Evolutionary conservation across 2,797 vertebrate genomes (phyloP).

Genomic region (Channallabes apus): DNA sequence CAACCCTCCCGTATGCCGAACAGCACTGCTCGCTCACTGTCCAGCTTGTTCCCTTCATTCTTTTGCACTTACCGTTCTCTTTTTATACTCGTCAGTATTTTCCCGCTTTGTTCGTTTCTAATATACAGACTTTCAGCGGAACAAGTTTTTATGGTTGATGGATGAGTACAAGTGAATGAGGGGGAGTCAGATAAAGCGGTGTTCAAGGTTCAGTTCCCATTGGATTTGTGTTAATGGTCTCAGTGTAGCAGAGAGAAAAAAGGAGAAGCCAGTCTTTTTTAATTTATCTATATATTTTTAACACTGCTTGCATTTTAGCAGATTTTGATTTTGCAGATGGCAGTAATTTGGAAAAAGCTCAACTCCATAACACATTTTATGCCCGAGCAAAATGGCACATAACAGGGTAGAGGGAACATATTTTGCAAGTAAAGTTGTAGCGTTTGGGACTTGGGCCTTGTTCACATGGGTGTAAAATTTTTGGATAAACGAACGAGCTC

Average conservation of each 20-base stretch:
- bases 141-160: neutral
- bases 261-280: neutral
- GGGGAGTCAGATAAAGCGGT: neutral
- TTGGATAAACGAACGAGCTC: too few relatives aligned
- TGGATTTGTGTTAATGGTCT: constrained; percentile 34
- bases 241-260: neutral
- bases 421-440: neutral
- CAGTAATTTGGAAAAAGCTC: neutral
- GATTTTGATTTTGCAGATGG: neutral
- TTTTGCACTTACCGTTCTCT: neutral
- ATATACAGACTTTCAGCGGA: neutral
- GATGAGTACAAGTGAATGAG: neutral
- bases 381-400: neutral
- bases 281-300: too few relatives aligned
- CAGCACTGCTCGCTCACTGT: constrained; percentile 4
- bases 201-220: constrained; percentile 8
- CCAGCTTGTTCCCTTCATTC: neutral
- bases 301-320: too few relatives aligned
- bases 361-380: neutral
- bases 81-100: neutral
- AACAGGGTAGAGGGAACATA: neutral
- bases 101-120: constrained; percentile 11
- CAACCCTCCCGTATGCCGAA: constrained; percentile 46
- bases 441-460: too few relatives aligned
- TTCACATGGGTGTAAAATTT: too few relatives aligned